These are phyloP conservation scores for Nymphicus hollandicus DNA, from an alignment of 2,113 vertebrate genomes.

Conservation along the genomic window DNA sequence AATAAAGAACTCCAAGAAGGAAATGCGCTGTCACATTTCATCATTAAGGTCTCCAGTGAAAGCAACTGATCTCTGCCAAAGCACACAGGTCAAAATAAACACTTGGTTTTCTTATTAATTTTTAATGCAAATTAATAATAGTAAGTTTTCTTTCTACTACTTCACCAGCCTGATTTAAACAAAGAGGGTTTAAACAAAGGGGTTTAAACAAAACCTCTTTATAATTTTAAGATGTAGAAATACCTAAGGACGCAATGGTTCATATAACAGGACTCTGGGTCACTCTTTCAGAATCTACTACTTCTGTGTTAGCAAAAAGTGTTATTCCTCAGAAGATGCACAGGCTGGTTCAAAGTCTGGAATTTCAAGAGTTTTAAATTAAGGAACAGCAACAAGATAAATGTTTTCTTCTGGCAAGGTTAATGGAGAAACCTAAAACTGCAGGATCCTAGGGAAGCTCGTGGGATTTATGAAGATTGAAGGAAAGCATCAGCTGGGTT, in stretches of 20 bases:
- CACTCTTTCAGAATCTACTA: not conserved
- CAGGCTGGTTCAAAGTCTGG: not conserved
- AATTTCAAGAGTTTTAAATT: not conserved
- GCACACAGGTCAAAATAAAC: not conserved
- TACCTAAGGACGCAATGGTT: fast-evolving
- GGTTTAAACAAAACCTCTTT: not conserved
- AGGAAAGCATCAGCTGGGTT: not conserved
- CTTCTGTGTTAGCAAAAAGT: not conserved
- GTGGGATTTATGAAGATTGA: not conserved
- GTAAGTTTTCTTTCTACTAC: not conserved
- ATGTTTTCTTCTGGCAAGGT: not conserved
- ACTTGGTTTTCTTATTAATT: not conserved
- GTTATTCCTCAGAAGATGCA: not conserved
- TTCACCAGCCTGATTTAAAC: not conserved
- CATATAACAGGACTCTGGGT: not conserved
- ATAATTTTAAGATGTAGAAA: not conserved
- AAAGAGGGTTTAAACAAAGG: not conserved
- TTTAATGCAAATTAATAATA: not conserved
- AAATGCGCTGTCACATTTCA: not conserved
- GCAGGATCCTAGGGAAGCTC: not conserved
- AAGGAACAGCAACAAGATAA: not conserved
- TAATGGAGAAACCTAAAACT: not conserved
- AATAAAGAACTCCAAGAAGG: not conserved
- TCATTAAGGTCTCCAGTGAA: not conserved
- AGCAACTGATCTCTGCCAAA: not conserved